A percentile compares a stretch with the other conserved stretches of the same genome.
Evolutionary conservation across 2,888 invertebrate species (phyloP).

Genomic region (Invenusta paracnida): DNA sequence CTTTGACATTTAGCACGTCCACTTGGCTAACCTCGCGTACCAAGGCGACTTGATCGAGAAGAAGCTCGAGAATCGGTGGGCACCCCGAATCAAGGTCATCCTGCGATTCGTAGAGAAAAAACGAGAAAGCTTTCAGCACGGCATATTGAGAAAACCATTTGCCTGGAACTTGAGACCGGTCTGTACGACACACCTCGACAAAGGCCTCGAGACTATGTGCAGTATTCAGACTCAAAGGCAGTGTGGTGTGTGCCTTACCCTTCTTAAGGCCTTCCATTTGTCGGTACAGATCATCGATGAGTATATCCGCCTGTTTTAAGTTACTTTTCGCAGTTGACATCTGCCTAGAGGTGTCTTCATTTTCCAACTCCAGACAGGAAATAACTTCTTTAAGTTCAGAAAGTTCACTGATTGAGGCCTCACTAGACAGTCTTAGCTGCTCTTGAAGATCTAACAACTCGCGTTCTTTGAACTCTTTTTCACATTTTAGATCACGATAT

Average conservation of each 20-base stretch:
- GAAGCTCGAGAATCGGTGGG: not conserved
- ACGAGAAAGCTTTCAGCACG: slow-evolving; percentile 2
- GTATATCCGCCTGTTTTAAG: not conserved
- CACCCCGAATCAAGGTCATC: slow-evolving; percentile 21
- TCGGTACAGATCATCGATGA: slow-evolving; percentile 7
- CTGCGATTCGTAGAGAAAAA: not conserved
- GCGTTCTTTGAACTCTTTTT: too few relatives aligned
- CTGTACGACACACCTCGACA: too few relatives aligned
- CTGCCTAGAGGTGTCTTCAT: too few relatives aligned
- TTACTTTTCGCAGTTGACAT: not conserved
- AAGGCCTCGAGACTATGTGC: too few relatives aligned
- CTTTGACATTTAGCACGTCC: slow-evolving; percentile 39
- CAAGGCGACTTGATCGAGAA: slow-evolving; percentile 19
- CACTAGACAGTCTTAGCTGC: too few relatives aligned
- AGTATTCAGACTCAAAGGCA: too few relatives aligned
- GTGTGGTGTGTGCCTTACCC: too few relatives aligned
- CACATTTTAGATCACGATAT: not conserved
- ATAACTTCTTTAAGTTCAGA: not conserved
- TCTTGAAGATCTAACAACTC: too few relatives aligned
- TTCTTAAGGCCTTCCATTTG: too few relatives aligned
- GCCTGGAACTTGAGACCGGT: too few relatives aligned
- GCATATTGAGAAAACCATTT: slow-evolving; percentile 1
- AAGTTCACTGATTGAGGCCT: too few relatives aligned
- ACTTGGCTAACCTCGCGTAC: slow-evolving; percentile 10
- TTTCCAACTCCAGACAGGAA: not conserved